Percentiles rank a stretch among this genome's conserved stretches.
Conservation (phyloP, 2,797 vertebrate species). For the Centroberyx gerrardi region DNA sequence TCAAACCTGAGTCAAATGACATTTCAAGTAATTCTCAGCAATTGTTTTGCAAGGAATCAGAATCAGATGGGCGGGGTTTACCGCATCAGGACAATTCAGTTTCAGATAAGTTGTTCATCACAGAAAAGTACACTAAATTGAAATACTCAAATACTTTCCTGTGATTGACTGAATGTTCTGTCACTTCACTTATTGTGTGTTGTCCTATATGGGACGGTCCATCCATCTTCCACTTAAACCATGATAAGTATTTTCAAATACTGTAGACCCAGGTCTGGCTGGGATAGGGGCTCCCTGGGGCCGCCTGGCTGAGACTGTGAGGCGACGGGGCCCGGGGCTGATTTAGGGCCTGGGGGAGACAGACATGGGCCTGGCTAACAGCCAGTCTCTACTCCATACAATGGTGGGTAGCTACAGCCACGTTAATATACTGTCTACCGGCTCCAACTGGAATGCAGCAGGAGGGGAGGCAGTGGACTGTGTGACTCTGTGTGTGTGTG, state of each 20-base stretch:
- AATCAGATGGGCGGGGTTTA: background rate
- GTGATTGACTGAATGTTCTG: rapidly evolving
- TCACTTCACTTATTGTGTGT: background rate
- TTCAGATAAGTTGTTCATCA: too few relatives aligned
- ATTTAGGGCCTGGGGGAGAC: conserved; percentile 75
- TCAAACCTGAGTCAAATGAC: too few relatives aligned
- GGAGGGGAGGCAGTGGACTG: conserved; percentile 52
- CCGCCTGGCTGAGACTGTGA: conserved; percentile 65
- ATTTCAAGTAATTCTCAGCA: background rate
- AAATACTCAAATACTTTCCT: background rate
- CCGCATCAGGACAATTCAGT: too few relatives aligned
- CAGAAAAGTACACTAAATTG: too few relatives aligned
- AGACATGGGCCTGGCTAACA: conserved; percentile 70
- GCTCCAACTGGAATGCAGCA: conserved; percentile 53
- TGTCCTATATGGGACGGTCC: conserved; percentile 15
- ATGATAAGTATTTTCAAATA: conserved; percentile 30
- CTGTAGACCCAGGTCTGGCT: conserved; percentile 40
- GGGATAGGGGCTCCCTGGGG: conserved; percentile 61
- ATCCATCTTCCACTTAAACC: conserved; percentile 34
- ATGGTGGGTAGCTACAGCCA: conserved; percentile 66
- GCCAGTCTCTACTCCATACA: conserved; percentile 67
- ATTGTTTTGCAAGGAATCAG: background rate
- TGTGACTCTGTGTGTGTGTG: conserved; percentile 18
- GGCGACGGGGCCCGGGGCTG: conserved; percentile 64
- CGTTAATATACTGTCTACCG: conserved; percentile 71